A percentile compares a stretch with the other conserved stretches of the same genome.
These are phyloP conservation scores for Amphipyra tragopoginis DNA, from an alignment of 2,888 invertebrate genomes.

Conservation along the genomic window DNA sequence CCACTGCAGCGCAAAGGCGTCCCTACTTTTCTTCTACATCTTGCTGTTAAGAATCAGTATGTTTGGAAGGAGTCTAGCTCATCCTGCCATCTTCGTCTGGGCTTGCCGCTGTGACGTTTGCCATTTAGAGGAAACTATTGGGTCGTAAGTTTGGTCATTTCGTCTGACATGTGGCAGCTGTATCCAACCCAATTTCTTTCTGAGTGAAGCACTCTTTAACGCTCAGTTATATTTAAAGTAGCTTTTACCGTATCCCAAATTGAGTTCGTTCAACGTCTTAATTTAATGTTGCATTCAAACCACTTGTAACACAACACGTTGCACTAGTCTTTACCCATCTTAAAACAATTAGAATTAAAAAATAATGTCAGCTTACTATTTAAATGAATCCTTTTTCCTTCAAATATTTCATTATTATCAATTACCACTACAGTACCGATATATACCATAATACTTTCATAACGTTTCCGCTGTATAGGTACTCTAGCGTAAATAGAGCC, in stretches of 20 bases:
- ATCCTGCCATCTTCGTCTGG: no score
- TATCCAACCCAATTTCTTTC: no score
- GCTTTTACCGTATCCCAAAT: not conserved
- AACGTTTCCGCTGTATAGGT: slow-evolving; percentile 1
- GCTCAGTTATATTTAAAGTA: no score
- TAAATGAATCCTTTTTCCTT: slow-evolving; percentile 19
- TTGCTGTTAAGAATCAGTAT: no score
- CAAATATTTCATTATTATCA: not conserved
- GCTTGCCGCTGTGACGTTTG: no score
- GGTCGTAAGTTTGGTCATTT: no score
- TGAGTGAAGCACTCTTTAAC: no score
- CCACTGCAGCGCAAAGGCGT: no score
- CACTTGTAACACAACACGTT: slow-evolving; percentile 1
- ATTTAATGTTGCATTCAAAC: slow-evolving; percentile 1
- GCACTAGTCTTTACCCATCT: slow-evolving; percentile 9
- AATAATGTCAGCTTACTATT: slow-evolving; percentile 44
- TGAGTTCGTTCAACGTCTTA: not conserved
- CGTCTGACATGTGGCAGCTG: no score
- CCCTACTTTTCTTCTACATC: no score
- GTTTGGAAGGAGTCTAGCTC: no score
- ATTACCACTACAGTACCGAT: not conserved
- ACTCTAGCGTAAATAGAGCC: slow-evolving; percentile 9
- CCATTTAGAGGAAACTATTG: no score
- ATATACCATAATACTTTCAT: slow-evolving; percentile 2
- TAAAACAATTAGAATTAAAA: slow-evolving; percentile 48